phyloP scores from a whole-genome alignment of 2,797 vertebrate species.

The Phaenicophaeus curvirostris region DNA sequence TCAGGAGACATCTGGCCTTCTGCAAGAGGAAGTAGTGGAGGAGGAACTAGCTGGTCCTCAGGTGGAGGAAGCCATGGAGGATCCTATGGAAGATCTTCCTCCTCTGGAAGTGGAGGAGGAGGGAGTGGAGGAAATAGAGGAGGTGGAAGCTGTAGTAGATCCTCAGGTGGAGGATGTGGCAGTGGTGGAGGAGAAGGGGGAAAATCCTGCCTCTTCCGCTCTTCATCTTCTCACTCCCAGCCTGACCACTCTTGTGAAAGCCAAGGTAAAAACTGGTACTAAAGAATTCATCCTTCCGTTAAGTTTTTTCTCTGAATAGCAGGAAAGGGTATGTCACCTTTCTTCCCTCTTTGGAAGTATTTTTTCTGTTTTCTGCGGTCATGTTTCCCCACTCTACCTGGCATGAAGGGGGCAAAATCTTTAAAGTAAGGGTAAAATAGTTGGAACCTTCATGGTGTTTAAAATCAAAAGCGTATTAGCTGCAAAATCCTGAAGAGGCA shows the following conservation, averaged over 20 bases:
- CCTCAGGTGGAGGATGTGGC: slow-evolving; percentile 29
- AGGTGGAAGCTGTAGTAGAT: neutral
- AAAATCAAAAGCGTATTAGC: neutral
- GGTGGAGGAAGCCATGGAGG: slow-evolving; percentile 22
- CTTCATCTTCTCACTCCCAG: slow-evolving; percentile 32
- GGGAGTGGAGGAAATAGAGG: neutral
- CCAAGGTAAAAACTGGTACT: slow-evolving; percentile 10
- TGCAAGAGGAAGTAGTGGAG: neutral
- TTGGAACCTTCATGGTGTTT: neutral
- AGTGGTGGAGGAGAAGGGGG: slow-evolving; percentile 9
- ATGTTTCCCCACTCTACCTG: neutral
- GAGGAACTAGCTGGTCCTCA: slow-evolving; percentile 39
- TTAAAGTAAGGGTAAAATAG: neutral
- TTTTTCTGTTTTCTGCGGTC: neutral
- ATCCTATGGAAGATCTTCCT: slow-evolving; percentile 15
- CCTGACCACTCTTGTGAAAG: neutral
- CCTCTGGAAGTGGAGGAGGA: slow-evolving; percentile 2
- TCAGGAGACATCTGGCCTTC: neutral
- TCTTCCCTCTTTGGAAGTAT: neutral
- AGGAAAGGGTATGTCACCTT: neutral
- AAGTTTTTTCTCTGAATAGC: neutral
- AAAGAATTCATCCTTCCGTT: neutral
- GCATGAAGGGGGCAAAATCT: neutral
- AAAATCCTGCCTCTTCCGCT: slow-evolving; percentile 34
- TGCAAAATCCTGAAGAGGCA: neutral